These are phyloP conservation scores for Digitonthophagus gazella DNA, from an alignment of 2,888 invertebrate genomes.

Conservation along the genomic window DNA sequence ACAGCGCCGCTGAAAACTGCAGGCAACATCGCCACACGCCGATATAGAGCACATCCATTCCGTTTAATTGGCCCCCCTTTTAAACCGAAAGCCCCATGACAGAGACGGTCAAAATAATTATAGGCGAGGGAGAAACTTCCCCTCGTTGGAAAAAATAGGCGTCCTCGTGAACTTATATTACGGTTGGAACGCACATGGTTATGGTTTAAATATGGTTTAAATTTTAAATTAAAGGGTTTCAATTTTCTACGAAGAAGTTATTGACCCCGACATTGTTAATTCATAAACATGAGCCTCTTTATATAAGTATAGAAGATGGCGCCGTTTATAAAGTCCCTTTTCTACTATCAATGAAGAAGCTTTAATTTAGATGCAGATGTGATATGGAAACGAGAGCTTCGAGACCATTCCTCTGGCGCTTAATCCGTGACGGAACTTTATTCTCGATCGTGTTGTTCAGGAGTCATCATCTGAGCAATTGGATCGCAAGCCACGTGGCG, in stretches of 20 bases:
- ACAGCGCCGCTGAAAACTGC: constrained; percentile 23
- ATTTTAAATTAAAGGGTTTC: no score
- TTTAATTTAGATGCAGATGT: constrained; percentile 32
- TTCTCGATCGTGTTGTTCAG: constrained; percentile 25
- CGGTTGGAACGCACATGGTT: neutral
- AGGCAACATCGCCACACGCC: constrained; percentile 17
- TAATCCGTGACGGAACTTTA: constrained; percentile 26
- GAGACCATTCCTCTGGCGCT: constrained; percentile 20
- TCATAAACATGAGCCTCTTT: no score
- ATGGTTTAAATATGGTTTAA: neutral
- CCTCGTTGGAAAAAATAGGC: neutral
- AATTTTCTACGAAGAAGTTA: neutral
- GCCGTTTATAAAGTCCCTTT: no score
- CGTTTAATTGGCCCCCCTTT: neutral
- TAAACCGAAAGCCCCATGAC: constrained; percentile 21
- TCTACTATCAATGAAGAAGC: neutral
- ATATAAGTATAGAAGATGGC: no score
- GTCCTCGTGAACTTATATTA: no score
- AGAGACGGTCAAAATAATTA: constrained; percentile 46
- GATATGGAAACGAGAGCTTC: constrained; percentile 24
- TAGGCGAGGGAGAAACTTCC: constrained; percentile 26
- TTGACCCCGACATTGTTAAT: no score
- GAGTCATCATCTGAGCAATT: constrained; percentile 3
- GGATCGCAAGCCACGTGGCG: constrained; percentile 3
- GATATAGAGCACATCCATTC: constrained; percentile 20